Percentiles rank a stretch among this genome's conserved stretches.
These are phyloP conservation scores for Calidris pygmaea DNA, from an alignment of 2,113 vertebrate genomes.

Conservation along the genomic window DNA sequence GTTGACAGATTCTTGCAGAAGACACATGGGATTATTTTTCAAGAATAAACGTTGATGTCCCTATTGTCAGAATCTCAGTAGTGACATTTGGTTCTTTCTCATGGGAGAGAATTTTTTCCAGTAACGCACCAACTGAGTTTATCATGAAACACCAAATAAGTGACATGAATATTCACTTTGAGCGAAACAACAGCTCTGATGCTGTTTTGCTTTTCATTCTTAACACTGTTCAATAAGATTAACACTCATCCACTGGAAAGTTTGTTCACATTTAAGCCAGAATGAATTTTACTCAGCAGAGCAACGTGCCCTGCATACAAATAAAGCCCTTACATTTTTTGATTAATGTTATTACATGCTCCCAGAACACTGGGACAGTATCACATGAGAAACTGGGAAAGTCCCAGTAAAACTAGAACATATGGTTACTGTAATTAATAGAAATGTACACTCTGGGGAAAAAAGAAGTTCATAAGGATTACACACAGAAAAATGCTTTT, in stretches of 20 bases:
- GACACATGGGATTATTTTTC: background rate
- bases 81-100: background rate
- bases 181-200: constrained; percentile 6
- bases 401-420: background rate
- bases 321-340: background rate
- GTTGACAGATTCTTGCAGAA: background rate
- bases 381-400: background rate
- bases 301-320: constrained; percentile 2
- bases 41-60: background rate
- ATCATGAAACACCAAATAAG: background rate
- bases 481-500: background rate
- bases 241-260: constrained; percentile 13
- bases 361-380: background rate
- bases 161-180: background rate
- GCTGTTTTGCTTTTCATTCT: background rate
- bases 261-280: constrained; percentile 22
- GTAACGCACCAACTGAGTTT: background rate
- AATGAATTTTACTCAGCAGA: constrained; percentile 15
- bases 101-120: background rate
- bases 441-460: background rate
- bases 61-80: background rate
- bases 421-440: background rate
- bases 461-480: background rate
- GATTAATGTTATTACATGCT: constrained; percentile 8
- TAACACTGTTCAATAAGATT: constrained; percentile 8